These are phyloP conservation scores for Prionace glauca DNA, from an alignment of 2,797 vertebrate species.

Conservation along the genomic window DNA sequence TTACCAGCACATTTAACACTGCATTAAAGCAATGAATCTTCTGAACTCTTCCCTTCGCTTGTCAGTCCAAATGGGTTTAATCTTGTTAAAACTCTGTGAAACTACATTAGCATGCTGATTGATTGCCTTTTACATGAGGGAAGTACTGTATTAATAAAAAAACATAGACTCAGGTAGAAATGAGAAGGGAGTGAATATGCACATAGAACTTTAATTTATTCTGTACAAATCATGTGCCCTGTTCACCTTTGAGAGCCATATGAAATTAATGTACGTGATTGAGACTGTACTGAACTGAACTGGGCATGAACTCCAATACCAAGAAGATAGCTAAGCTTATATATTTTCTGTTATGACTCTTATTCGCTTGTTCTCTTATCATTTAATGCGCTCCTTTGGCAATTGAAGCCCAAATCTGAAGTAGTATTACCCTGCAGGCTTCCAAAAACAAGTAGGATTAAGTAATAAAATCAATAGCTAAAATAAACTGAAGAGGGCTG, in stretches of 20 bases:
- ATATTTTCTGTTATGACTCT: background rate
- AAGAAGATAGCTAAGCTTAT: slow-evolving; percentile 18
- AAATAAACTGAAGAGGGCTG: background rate
- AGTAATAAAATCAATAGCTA: slow-evolving; percentile 6
- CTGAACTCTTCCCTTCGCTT: slow-evolving; percentile 34
- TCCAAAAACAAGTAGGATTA: background rate
- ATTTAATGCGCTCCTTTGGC: background rate
- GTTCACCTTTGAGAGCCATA: slow-evolving; percentile 32
- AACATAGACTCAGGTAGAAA: slow-evolving; percentile 34
- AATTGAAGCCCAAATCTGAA: background rate
- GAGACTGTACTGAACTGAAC: background rate
- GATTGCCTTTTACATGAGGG: slow-evolving; percentile 36
- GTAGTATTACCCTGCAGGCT: background rate
- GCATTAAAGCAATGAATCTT: slow-evolving; percentile 38
- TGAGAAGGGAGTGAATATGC: slow-evolving; percentile 36
- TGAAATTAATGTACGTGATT: slow-evolving; percentile 34
- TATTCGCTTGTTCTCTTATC: background rate
- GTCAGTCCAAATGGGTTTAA: slow-evolving; percentile 38
- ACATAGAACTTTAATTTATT: slow-evolving; percentile 33
- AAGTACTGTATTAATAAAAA: slow-evolving; percentile 35
- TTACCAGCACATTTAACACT: slow-evolving; percentile 38
- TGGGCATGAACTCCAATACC: slow-evolving; percentile 18
- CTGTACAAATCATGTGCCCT: slow-evolving; percentile 26
- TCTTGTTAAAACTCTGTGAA: slow-evolving; percentile 39
- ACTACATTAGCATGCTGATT: slow-evolving; percentile 36